Evolutionary conservation across 2,797 vertebrate genomes (phyloP), one percentile per base, ranked within the genome.

Genomic region (Semaprochilodus insignis): DNA sequence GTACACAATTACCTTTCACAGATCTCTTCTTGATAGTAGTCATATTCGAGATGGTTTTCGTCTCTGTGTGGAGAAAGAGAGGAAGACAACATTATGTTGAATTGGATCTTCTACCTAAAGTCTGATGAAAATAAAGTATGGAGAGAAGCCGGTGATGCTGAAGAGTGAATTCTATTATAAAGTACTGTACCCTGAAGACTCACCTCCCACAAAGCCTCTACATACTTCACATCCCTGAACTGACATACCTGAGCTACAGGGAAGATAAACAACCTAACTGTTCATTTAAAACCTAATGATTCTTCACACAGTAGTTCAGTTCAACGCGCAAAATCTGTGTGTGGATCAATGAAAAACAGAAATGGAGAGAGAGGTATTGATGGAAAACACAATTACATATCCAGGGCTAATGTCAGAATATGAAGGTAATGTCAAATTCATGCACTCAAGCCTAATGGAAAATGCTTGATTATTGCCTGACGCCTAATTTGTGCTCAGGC

Each of bases 301-400:
- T 23, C 8, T 25, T 82, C 63, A 72, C 48, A 23, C 40, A 27
- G 25, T 73, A 31, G 48, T 75, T 60, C 36, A 59, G 65, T 40
- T 67, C 34, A 67, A 21, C 40, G 1, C 1, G 3, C 34, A 40
- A 67, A 67, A n/a, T 21, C 21, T 67, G 8, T 67, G 34, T 8
- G 8, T 21, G 11, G 34, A 67, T 67, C 34, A 67, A 13, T 40
- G 34, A 40, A 34, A 31, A 11, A 4, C 0, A n/a, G 23, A 63
- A 63, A 63, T 63, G 62, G 7, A 65, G 6, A 40, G 65, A 67
- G 34, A 40, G 15, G 19, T 40, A 67, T 40, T n/a, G 65, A 67
- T 36, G 17, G 34, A 65, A 66, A 66, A 40, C 65, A 36, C 19
- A 67, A 67, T 67, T 67, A 40, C 36, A 10, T 8, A 40, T 8